A percentile compares a stretch with the other conserved stretches of the same genome.
Evolutionary conservation across 1,140 invertebrate species (phyloP).

Genomic region (Copidosoma floridanum): DNA sequence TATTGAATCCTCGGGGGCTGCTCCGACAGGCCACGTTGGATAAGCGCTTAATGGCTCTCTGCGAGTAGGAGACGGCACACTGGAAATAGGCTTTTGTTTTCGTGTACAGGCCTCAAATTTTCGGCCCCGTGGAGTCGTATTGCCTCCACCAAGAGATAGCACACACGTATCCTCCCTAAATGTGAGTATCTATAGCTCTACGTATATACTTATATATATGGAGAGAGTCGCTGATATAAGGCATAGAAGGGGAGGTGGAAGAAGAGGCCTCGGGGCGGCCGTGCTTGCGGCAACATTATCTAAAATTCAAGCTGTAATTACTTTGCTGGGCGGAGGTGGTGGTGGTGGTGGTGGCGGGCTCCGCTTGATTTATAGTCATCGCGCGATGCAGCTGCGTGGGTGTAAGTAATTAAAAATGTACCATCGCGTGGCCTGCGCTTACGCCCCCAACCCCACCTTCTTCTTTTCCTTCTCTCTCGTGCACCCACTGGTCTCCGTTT

Average conservation of each 20-base stretch:
- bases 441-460: no score
- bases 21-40: slow-evolving; percentile 17
- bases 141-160: slow-evolving; percentile 33
- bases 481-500: no score
- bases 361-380: slow-evolving; percentile 59
- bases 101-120: slow-evolving; percentile 34
- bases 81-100: slow-evolving; percentile 33
- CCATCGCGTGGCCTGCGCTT: slow-evolving; percentile 55
- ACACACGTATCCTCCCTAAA: background rate
- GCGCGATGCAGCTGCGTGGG: slow-evolving; percentile 58
- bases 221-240: slow-evolving; percentile 27
- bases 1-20: slow-evolving; percentile 20
- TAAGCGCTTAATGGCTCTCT: slow-evolving; percentile 29
- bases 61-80: no score
- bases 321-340: slow-evolving; percentile 54
- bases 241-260: no score
- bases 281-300: slow-evolving; percentile 59
- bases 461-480: no score
- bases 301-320: slow-evolving; percentile 61
- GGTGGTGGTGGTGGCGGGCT: slow-evolving; percentile 46
- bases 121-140: slow-evolving; percentile 35
- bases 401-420: slow-evolving; percentile 61
- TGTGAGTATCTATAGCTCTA: no score
- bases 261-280: slow-evolving; percentile 29
- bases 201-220: background rate